Evolutionary conservation across 2,888 invertebrate genomes (phyloP), one percentile per base, ranked within the genome.

Genomic region (Heteropelma amictum): DNA sequence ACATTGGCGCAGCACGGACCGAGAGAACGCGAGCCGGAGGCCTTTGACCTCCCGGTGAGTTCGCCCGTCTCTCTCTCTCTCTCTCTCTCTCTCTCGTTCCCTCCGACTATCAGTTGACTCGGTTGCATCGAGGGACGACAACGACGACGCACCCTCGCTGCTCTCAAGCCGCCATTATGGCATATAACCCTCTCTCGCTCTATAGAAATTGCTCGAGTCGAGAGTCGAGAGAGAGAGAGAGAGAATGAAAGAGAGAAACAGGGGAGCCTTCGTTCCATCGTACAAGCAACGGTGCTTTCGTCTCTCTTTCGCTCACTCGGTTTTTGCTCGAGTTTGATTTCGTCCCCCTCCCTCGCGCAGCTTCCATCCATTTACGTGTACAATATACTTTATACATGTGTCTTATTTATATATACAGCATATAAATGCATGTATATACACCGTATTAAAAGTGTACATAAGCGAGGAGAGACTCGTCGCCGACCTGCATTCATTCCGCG

Each of bases 11-110:
- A 79, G 84, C 81, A 80, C 79, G 79, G 77, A 86, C 83, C 80
- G 83, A 84, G 85, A 82, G 76, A 82, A 81, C 81, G 76, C 81
- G 83, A 85, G 85, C 81, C 84, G 80, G 82, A 87, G 87, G 87
- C 87, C 87, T 87, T 87, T 87, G 88, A 87, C 88, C 87, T 86
- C 86, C 83, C 80, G 79, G 72, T 76, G 58, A 49, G 65, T 53
- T 74, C 77, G 42, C 68, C 74, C 72, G 76, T 71, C 21, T 65
- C 65, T 47, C 76, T 74, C 74, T 72, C 76, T 65, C 74, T 65
- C 47, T 35, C 17, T 47, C 69, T 65, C 69, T 69, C 72, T 60
- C 67, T 68, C 77, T 54, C 68, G 69, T 77, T 77, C 77, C 47
- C 56, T 28, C 65, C 30, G 58, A 38, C 17, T 61, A 54, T 54